These are phyloP conservation scores for Psilanteris sp. DNA, from an alignment of 1,140 invertebrate species.

Conservation along the genomic window DNA sequence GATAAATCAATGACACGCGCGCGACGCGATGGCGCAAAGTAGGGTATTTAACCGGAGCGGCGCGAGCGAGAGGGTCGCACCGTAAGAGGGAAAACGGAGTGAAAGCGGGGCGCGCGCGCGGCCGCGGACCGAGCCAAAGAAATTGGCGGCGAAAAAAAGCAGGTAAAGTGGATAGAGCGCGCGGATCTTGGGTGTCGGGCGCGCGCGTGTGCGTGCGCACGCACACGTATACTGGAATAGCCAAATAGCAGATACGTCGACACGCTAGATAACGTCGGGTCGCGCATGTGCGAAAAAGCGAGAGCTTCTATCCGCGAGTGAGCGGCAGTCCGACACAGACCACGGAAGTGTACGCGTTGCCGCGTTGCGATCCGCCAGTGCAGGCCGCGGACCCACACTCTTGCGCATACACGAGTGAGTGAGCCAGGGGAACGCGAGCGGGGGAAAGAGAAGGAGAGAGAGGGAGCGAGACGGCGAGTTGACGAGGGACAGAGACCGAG, in stretches of 20 bases:
- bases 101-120: not conserved
- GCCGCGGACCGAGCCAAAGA: not conserved
- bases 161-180: slow-evolving; percentile 1
- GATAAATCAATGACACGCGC: slow-evolving; percentile 27
- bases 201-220: not conserved
- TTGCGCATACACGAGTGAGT: not conserved
- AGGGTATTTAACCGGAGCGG: slow-evolving; percentile 8
- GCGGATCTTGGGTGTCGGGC: not conserved
- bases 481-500: no score
- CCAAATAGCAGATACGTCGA: slow-evolving; percentile 54
- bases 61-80: not conserved
- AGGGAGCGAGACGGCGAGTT: no score
- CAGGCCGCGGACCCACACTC: slow-evolving; percentile 4
- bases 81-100: not conserved
- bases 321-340: slow-evolving; percentile 40
- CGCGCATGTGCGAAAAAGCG: slow-evolving; percentile 51
- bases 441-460: no score
- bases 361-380: slow-evolving; percentile 10
- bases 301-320: slow-evolving; percentile 36
- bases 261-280: slow-evolving; percentile 45
- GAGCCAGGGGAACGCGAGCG: no score
- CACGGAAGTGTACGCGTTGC: slow-evolving; percentile 29
- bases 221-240: slow-evolving; percentile 42
- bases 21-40: slow-evolving; percentile 12
- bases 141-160: slow-evolving; percentile 4